Evolutionary conservation across 2,113 vertebrate genomes (phyloP).

Genomic region (Martes martes): DNA sequence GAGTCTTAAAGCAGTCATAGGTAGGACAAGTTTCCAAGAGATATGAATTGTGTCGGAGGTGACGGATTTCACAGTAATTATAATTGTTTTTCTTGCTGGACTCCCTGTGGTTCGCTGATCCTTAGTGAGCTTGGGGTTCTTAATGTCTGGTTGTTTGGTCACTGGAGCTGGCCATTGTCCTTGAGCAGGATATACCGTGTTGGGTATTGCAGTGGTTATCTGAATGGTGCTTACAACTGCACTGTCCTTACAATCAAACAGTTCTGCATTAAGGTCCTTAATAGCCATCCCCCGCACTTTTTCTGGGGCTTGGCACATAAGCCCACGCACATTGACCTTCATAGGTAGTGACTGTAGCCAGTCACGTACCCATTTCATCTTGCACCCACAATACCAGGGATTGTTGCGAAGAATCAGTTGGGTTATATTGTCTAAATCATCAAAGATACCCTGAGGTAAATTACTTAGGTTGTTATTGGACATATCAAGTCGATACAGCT

Average conservation of each 20-base stretch:
- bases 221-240: constrained; percentile 85
- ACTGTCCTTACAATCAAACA: constrained; percentile 93
- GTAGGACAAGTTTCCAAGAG: constrained; percentile 96
- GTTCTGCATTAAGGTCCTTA: constrained; percentile 93
- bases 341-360: constrained; percentile 93
- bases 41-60: constrained; percentile 95
- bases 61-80: constrained; percentile 95
- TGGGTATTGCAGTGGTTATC: constrained; percentile 89
- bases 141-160: constrained; percentile 92
- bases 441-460: constrained; percentile 96
- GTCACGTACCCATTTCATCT: constrained; percentile 98
- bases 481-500: constrained; percentile 96
- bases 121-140: constrained; percentile 87
- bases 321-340: constrained; percentile 97
- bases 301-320: constrained; percentile 99
- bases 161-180: constrained; percentile 92
- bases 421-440: constrained; percentile 98
- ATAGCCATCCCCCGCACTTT: constrained; percentile 99
- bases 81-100: constrained; percentile 92
- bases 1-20: constrained; percentile 96
- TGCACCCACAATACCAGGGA: constrained; percentile 98
- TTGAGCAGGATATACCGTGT: constrained; percentile 87
- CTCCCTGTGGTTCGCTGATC: constrained; percentile 92
- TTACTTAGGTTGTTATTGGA: constrained; percentile 97
- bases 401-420: constrained; percentile 98